Percentiles rank a stretch among this genome's conserved stretches.
Conservation (phyloP, 2,888 invertebrate genomes). For the Acanthosepion lycidas region DNA sequence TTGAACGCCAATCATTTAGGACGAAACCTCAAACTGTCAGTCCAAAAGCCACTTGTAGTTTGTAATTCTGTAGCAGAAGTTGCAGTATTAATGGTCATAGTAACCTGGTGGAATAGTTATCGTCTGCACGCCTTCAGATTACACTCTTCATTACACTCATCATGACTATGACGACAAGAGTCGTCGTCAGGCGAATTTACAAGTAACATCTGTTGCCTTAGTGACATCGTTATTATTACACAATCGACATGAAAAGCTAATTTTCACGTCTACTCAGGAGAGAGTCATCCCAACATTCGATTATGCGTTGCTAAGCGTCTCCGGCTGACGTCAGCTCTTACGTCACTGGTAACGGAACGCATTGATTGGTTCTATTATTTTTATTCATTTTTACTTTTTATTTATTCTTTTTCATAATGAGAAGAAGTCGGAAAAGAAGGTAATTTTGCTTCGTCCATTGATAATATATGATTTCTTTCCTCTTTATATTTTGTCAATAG, state of each 20-base stretch:
- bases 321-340: not conserved
- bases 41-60: too few relatives aligned
- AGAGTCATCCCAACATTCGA: not conserved
- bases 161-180: not conserved
- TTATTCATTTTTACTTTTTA: not conserved
- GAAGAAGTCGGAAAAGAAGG: too few relatives aligned
- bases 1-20: too few relatives aligned
- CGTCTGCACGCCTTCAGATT: not conserved
- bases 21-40: too few relatives aligned
- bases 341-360: not conserved
- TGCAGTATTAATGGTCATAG: not conserved
- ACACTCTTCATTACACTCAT: too few relatives aligned
- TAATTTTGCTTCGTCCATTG: not conserved
- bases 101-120: not conserved
- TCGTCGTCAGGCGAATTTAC: not conserved
- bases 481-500: too few relatives aligned
- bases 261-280: not conserved
- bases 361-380: not conserved
- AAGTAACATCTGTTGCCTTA: not conserved
- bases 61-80: too few relatives aligned
- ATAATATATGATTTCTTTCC: not conserved
- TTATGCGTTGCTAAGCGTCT: not conserved
- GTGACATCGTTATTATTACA: not conserved
- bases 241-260: not conserved
- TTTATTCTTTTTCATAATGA: not conserved